Base-by-base conservation (phyloP, 2,113 vertebrate genomes). In the Cygnus atratus region DNA sequence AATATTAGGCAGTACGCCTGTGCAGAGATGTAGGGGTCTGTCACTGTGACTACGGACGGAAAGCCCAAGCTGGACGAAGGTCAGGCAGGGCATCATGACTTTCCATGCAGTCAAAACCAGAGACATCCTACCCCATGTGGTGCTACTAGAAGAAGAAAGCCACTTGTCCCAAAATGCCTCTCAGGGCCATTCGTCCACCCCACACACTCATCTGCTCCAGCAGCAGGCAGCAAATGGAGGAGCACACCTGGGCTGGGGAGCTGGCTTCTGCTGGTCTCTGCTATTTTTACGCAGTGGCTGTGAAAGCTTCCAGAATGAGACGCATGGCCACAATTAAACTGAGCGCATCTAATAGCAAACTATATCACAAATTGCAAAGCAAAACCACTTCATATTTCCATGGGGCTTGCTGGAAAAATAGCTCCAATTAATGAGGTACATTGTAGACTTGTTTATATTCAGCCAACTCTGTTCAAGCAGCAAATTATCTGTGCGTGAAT, bases 361-460 rank as follows among this genome's bases (percentile, higher is more conserved):
- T 72, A 3, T 22, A 68, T 92, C 0, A 0, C 86, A 94, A 94
- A 96, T 87, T 93, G 96, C 96, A 93, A 95, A 96, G 91, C 4
- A 4, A 87, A 94, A 37, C 86, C 88, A 93, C 93, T 96, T 96
- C 90, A 84, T 87, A 89, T 96, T 93, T 96, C 76, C 83, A 72
- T 73, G 66, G 62, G 83, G 66, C 62, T 93, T 88, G 58, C 86
- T 92, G 76, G 92, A 88, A 93, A 97, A 96, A 97, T 82, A 94
- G 74, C 74, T 93, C 57, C 61, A 88, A 96, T 94, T 96, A 97
- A 95, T 95, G 93, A 93, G 66, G 73, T 90, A 89, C 74, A 82
- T 82, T 91, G 54, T 82, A 92, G 76, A n/a, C 62, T 96, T 94
- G 88, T 96, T 97, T 96, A 82, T 92, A 88, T 85, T 96, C 83